Conservation (phyloP, 2,113 vertebrate genomes). For the Athene cunicularia region DNA sequence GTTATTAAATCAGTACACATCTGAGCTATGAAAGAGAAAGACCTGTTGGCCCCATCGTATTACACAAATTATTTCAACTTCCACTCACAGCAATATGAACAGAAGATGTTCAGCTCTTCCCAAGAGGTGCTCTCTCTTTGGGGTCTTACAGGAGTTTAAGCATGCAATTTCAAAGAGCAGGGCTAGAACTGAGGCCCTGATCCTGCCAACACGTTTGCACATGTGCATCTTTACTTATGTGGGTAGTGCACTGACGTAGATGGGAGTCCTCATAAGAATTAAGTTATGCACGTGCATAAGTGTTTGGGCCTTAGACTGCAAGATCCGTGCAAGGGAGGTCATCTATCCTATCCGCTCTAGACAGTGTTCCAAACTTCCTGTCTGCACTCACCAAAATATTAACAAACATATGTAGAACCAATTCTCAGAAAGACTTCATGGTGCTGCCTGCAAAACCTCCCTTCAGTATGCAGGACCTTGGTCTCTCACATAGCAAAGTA, state of each 20-base stretch:
- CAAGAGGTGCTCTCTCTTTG: not conserved
- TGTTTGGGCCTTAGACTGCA: not conserved
- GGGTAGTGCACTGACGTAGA: not conserved
- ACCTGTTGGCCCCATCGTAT: not conserved
- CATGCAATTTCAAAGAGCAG: not conserved
- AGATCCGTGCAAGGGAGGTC: not conserved
- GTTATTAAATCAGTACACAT: not conserved
- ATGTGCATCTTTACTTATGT: not conserved
- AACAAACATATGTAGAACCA: not conserved
- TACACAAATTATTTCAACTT: conserved; percentile 24
- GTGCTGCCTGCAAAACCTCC: not conserved
- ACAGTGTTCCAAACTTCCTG: not conserved
- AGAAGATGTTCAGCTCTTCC: not conserved
- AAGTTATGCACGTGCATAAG: not conserved
- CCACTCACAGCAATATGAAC: not conserved
- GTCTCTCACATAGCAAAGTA: not conserved
- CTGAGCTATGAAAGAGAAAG: not conserved
- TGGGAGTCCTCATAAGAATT: conserved; percentile 27
- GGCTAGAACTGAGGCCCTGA: not conserved
- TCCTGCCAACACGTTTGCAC: not conserved
- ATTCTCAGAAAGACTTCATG: not conserved
- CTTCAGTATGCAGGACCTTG: not conserved
- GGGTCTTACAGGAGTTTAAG: not conserved
- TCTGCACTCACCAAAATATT: not conserved
- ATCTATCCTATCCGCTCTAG: not conserved